Evolutionary conservation across 2,888 invertebrate genomes (phyloP).

Genomic region (Hipparchia semele): DNA sequence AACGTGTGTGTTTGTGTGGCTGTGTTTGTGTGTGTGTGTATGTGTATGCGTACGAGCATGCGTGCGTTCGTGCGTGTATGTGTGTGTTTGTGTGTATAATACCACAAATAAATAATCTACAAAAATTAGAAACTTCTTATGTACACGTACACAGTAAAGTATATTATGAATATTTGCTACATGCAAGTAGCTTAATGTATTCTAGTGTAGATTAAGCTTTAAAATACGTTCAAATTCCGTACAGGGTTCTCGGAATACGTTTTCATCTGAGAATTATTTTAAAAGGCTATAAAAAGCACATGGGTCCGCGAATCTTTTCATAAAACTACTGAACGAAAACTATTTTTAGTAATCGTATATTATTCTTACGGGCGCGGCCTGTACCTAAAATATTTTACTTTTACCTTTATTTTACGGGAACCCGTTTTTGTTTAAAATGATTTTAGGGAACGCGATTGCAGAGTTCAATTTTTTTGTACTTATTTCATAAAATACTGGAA

Average conservation of each 20-base stretch:
- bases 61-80: no score
- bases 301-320: constrained; percentile 17
- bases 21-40: no score
- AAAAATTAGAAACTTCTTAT: no score
- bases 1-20: no score
- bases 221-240: constrained; percentile 2
- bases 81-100: no score
- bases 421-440: not conserved
- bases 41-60: no score
- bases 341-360: constrained; percentile 17
- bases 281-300: constrained; percentile 19
- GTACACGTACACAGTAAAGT: no score
- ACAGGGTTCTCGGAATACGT: constrained; percentile 12
- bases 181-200: no score
- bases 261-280: constrained; percentile 19
- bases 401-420: constrained; percentile 2
- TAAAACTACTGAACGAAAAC: constrained; percentile 18
- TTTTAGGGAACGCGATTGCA: not conserved
- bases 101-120: no score
- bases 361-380: constrained; percentile 1
- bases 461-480: not conserved
- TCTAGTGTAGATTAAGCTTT: not conserved
- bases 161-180: no score
- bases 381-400: constrained; percentile 11
- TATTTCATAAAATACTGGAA: not conserved